These are phyloP conservation scores for Pelodiscus sinensis DNA, from an alignment of 2,113 vertebrate genomes.

Conservation along the genomic window DNA sequence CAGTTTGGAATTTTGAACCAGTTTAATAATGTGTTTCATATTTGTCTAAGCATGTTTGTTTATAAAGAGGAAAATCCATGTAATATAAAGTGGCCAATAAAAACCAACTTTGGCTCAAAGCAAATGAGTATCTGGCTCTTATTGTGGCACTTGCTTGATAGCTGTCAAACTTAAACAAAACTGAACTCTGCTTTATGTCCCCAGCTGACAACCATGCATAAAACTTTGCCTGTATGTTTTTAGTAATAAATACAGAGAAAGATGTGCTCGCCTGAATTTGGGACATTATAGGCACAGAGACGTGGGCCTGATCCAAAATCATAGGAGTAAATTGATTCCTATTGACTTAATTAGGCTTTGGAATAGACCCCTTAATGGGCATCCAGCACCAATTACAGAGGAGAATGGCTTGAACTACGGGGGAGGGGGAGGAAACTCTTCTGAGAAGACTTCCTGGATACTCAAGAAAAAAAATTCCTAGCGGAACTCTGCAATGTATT, in stretches of 20 bases:
- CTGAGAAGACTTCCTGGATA: background rate
- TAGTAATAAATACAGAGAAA: background rate
- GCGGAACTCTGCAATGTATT: background rate
- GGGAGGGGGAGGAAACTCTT: background rate
- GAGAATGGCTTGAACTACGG: background rate
- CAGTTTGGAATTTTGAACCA: background rate
- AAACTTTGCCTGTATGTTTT: background rate
- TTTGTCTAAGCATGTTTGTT: fast-evolving
- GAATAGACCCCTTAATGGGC: background rate
- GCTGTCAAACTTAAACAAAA: background rate
- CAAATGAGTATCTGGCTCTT: fast-evolving
- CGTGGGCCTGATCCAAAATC: background rate
- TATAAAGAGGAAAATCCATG: background rate
- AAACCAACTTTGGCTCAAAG: background rate
- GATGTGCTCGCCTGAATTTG: fast-evolving
- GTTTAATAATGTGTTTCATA: background rate
- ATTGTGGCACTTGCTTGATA: background rate
- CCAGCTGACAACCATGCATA: background rate
- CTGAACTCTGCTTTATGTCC: background rate
- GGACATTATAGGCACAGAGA: background rate
- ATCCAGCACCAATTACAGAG: background rate
- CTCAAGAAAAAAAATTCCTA: background rate
- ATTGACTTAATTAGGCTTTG: fast-evolving
- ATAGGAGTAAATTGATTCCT: background rate
- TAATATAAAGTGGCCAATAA: background rate